Evolutionary conservation across 2,888 invertebrate genomes (phyloP).

Genomic region (Frankliniella intonsa): DNA sequence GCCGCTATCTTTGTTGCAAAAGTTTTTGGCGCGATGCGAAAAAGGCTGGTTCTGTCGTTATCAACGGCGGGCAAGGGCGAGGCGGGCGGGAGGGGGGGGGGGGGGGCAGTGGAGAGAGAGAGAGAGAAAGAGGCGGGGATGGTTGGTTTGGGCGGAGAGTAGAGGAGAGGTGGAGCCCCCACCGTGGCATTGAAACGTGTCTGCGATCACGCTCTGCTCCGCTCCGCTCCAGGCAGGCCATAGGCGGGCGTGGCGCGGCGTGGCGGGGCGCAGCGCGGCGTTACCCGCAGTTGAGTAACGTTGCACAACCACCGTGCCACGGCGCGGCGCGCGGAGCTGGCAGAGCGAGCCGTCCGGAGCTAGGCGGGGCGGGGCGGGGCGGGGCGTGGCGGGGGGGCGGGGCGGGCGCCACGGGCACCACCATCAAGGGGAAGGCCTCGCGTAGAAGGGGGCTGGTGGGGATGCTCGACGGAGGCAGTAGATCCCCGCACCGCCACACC

Average conservation of each 20-base stretch:
- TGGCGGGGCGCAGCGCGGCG: background rate
- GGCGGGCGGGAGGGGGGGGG: too few species aligned
- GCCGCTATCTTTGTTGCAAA: too few species aligned
- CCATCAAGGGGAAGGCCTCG: slow-evolving; percentile 21
- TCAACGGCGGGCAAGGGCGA: too few species aligned
- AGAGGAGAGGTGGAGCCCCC: background rate
- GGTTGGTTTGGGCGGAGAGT: background rate
- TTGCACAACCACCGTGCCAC: background rate
- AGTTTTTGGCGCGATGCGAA: too few species aligned
- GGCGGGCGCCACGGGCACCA: background rate
- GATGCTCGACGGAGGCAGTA: too few species aligned
- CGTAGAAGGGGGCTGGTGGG: background rate
- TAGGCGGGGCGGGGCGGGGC: background rate
- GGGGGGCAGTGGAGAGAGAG: background rate
- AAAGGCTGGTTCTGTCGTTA: too few species aligned
- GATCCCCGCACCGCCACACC: too few species aligned
- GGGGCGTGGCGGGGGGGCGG: background rate
- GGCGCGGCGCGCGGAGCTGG: background rate
- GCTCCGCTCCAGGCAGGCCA: background rate
- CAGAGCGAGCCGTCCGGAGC: background rate
- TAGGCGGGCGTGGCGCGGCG: background rate
- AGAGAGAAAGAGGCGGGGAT: background rate
- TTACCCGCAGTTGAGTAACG: slow-evolving; percentile 24
- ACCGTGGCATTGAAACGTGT: slow-evolving; percentile 16
- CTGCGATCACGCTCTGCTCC: background rate